These are phyloP conservation scores for Sarotherodon lohbergeri DNA, from an alignment of 2,113 vertebrate species.

Conservation along the genomic window DNA sequence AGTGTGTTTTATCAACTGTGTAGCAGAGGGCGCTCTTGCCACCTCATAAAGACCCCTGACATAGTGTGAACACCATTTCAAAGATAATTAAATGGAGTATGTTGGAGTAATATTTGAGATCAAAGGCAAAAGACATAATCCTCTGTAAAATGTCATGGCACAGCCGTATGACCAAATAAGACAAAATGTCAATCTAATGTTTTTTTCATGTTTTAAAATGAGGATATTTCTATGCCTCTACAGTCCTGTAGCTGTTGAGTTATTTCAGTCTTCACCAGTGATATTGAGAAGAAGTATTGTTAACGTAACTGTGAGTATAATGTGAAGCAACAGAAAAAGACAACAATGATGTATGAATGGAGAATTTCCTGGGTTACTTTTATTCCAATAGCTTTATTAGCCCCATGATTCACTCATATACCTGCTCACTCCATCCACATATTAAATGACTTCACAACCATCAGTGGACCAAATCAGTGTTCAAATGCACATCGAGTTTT, in stretches of 20 bases:
- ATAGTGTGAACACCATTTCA: background rate
- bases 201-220: background rate
- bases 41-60: background rate
- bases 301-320: background rate
- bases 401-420: background rate
- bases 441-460: background rate
- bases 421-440: background rate
- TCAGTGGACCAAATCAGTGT: background rate
- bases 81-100: background rate
- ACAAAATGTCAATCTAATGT: rapidly evolving
- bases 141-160: background rate
- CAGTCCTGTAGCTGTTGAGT: background rate
- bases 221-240: background rate
- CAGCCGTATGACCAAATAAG: background rate
- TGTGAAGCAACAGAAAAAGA: background rate
- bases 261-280: background rate
- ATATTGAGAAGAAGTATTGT: background rate
- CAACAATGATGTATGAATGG: background rate
- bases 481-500: background rate
- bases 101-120: background rate
- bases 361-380: background rate
- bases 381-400: background rate
- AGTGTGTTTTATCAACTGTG: background rate
- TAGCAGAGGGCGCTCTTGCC: background rate
- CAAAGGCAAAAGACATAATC: background rate